Conservation (phyloP, 2,797 vertebrate species). For the Pempheris klunzingeri region DNA sequence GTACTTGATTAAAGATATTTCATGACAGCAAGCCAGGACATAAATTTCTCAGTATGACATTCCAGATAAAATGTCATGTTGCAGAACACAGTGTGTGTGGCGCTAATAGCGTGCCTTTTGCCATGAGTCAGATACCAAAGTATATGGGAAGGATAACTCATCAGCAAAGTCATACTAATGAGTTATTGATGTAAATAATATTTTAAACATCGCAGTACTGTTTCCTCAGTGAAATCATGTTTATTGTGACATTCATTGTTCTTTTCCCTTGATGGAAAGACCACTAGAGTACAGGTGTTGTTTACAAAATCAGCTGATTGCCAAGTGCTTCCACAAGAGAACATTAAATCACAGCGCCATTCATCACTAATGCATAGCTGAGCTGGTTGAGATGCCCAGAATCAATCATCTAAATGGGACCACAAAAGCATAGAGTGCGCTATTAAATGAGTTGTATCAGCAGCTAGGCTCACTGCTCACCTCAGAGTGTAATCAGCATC, state of each 20-base stretch:
- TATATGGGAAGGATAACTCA: neutral
- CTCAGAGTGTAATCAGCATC: constrained; percentile 53
- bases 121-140: neutral
- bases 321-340: constrained; percentile 55
- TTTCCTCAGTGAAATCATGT: constrained; percentile 12
- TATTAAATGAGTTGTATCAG: constrained; percentile 64
- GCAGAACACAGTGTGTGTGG: neutral
- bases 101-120: neutral
- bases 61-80: neutral
- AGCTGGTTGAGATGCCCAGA: constrained; percentile 64
- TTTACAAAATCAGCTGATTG: constrained; percentile 64
- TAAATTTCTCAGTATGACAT: neutral
- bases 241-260: constrained; percentile 25
- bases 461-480: constrained; percentile 40
- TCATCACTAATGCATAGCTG: constrained; percentile 72
- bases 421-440: constrained; percentile 55
- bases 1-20: constrained; percentile 14
- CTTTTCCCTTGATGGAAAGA: constrained; percentile 17
- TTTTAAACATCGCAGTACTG: neutral
- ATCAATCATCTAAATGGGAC: constrained; percentile 77
- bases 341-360: constrained; percentile 63
- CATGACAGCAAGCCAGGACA: constrained; percentile 12
- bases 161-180: neutral
- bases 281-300: constrained; percentile 51
- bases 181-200: neutral